Evolutionary conservation across 2,888 invertebrate genomes (phyloP), one percentile per base, ranked within the genome.

Genomic region (Monoplex corrugatus): DNA sequence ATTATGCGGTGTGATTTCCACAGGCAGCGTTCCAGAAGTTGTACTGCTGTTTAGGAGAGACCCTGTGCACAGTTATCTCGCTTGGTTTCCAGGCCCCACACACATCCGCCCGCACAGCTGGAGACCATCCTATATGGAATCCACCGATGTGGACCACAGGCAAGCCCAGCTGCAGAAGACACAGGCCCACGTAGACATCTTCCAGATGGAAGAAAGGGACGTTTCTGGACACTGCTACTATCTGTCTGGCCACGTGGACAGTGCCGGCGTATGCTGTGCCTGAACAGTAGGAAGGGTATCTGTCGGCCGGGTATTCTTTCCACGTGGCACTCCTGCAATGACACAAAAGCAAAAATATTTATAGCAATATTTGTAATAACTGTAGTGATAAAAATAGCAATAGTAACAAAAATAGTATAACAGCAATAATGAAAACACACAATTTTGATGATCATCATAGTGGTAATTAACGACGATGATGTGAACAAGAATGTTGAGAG

Each of bases 161-260:
- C 19, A 35, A 16, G 23, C 78, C 40, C 78, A 78, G 78, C 78
- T 78, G 40, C 13, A 3, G 6, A 3, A 78, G 38, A 19, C 78
- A 78, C 78, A 78, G 78, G 13, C 78, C 78, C 40, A 78, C 78
- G 40, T 19, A 78, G 78, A 78, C 78, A 35, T 78, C 78, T 40
- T 78, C 78, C 78, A 78, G 78, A 23, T 40, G 40, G 40, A 78
- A 78, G 78, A 78, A 78, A 32, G 78, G 78, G 2, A 78, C 40
- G 40, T 40, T 19, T 16, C 19, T 38, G 38, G 78, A 78, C 78
- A 40, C 78, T 3, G 1, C 35, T 19, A 78, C 16, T 40, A 78
- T 16, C 23, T 32, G 78, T 13, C 19, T 78, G 40, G 78, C 78
- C 38, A 78, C 40, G 40, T 40, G 3, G 19, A 78, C 40, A 32